Percentiles rank a stretch among this genome's conserved stretches.
Conservation (phyloP, 1,140 invertebrate genomes). For the Dysdera silvatica region DNA sequence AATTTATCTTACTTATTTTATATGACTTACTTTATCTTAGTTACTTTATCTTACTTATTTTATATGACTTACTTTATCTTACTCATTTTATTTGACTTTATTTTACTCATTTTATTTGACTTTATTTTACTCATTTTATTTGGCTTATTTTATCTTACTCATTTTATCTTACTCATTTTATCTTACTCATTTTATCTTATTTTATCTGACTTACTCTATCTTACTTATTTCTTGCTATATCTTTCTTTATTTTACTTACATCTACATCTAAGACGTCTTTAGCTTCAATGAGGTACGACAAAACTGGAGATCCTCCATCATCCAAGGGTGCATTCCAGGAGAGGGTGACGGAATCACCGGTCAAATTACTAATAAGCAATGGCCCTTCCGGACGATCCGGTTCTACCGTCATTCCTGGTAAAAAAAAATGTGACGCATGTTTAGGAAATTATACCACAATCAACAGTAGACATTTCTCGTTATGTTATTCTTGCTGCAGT, state of each 20-base stretch:
- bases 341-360: conserved; percentile 30
- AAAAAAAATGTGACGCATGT: no score
- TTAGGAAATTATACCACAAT: no score
- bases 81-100: no score
- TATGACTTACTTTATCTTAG: conserved; percentile 28
- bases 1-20: conserved; percentile 23
- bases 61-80: conserved; percentile 32
- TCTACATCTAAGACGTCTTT: conserved; percentile 55
- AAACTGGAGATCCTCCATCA: conserved; percentile 90
- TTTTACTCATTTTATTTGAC: no score
- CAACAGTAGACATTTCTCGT: no score
- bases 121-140: no score
- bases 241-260: conserved; percentile 7
- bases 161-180: no score
- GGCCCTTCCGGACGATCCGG: conserved; percentile 33
- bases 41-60: conserved; percentile 29
- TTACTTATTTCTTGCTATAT: background rate
- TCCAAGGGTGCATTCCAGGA: conserved; percentile 69
- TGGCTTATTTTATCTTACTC: conserved; percentile 18
- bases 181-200: no score
- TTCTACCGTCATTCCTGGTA: conserved; percentile 25
- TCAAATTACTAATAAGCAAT: conserved; percentile 20
- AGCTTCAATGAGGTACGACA: conserved; percentile 92
- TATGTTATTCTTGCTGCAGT: no score
- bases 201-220: background rate